phyloP scores from a whole-genome alignment of 2,888 invertebrate species.

The Oligia latruncula region DNA sequence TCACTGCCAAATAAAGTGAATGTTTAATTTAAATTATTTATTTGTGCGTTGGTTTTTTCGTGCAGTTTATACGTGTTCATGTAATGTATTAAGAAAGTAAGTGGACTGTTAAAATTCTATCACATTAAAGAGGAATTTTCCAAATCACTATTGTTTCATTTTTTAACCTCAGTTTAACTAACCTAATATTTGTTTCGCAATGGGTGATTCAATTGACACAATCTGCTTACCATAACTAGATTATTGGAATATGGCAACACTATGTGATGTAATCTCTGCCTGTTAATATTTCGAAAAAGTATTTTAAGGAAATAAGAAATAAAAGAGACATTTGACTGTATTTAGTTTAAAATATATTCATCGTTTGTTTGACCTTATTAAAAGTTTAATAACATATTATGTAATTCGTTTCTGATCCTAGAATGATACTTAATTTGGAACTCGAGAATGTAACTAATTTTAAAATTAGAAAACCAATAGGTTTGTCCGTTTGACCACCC shows the following conservation, averaged over 20 bases:
- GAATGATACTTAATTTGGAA: neutral
- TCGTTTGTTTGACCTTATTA: neutral
- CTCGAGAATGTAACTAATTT: neutral
- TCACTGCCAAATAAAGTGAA: conserved; percentile 63
- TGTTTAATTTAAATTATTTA: conserved; percentile 60
- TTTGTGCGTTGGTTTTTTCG: conserved; percentile 58
- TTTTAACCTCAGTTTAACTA: conserved; percentile 69
- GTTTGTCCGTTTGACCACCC: no score
- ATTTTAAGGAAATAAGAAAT: neutral
- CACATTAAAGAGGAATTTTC: conserved; percentile 82
- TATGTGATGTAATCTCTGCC: conserved; percentile 31
- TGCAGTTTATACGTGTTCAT: conserved; percentile 66
- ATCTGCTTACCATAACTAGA: conserved; percentile 83
- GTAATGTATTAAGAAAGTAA: conserved; percentile 78
- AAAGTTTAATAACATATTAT: neutral
- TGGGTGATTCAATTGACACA: conserved; percentile 87
- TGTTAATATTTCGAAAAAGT: neutral
- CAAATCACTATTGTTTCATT: conserved; percentile 81
- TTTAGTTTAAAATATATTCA: neutral
- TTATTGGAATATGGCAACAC: conserved; percentile 56
- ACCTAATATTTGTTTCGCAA: conserved; percentile 66
- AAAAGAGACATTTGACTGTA: neutral
- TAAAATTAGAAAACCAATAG: conserved; percentile 1
- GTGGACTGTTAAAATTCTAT: conserved; percentile 88
- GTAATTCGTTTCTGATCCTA: neutral